Conservation (phyloP, 23 tunicate genomes). For the Ciona savignyi region DNA sequence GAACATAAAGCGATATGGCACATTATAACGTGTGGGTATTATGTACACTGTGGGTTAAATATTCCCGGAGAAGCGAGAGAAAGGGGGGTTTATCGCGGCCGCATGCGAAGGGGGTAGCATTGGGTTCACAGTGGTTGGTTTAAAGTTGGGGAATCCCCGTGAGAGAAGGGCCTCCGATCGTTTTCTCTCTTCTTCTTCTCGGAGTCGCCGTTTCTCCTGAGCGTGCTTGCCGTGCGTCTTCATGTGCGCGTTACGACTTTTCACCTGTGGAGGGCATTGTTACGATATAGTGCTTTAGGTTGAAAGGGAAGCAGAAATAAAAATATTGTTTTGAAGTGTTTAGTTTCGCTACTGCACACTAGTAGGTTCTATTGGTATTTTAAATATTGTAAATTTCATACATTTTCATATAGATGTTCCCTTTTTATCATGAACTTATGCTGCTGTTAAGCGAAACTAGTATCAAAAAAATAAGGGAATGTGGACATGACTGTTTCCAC, state of each 20-base stretch:
- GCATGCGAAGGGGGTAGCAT: background rate
- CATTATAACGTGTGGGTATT: background rate
- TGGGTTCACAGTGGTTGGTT: background rate
- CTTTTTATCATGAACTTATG: too few species aligned
- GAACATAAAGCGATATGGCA: background rate
- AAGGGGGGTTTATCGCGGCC: background rate
- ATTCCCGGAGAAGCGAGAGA: background rate
- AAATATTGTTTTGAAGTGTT: too few species aligned
- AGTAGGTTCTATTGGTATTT: too few species aligned
- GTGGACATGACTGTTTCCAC: too few species aligned
- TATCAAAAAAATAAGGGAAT: too few species aligned
- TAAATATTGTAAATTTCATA: too few species aligned
- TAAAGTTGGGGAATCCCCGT: background rate
- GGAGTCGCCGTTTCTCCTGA: slow-evolving; percentile 72
- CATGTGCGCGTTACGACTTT: slow-evolving; percentile 96
- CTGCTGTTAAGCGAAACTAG: too few species aligned
- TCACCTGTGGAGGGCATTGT: too few species aligned
- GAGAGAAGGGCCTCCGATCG: slow-evolving; percentile 12
- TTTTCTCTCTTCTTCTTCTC: slow-evolving; percentile 61
- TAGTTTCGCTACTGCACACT: too few species aligned
- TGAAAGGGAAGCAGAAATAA: too few species aligned
- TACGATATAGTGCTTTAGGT: too few species aligned
- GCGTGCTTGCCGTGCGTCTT: slow-evolving; percentile 94
- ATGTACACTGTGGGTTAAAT: background rate
- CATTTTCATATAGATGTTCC: too few species aligned